Conservation (phyloP, 2,797 vertebrate genomes). For the Sebastes cheni region DNA sequence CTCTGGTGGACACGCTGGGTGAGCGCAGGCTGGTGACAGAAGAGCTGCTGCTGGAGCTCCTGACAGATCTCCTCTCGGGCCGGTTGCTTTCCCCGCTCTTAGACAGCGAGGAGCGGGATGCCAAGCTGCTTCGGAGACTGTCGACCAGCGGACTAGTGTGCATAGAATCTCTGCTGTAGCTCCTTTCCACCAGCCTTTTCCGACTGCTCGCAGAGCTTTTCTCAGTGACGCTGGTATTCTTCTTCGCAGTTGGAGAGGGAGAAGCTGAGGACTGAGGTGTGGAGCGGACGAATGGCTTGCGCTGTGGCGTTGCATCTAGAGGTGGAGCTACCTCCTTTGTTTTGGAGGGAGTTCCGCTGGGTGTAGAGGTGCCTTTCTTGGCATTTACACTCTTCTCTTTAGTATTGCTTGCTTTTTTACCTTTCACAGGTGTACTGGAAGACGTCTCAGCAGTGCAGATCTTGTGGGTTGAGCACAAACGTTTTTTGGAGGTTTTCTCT, state of each 20-base stretch:
- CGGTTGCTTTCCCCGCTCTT: constrained; percentile 73
- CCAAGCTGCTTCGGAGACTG: constrained; percentile 75
- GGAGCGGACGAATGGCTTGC: constrained; percentile 81
- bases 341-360: constrained; percentile 81
- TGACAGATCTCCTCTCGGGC: constrained; percentile 81
- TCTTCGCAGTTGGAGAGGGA: constrained; percentile 81
- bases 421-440: constrained; percentile 84
- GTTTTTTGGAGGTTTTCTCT: constrained; percentile 86
- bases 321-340: constrained; percentile 79
- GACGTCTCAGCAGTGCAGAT: constrained; percentile 76
- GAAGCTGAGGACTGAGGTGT: constrained; percentile 81
- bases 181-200: constrained; percentile 87
- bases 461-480: constrained; percentile 84
- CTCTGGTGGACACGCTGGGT: constrained; percentile 80
- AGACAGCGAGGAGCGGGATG: constrained; percentile 77
- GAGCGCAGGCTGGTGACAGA: constrained; percentile 95
- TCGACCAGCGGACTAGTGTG: constrained; percentile 87
- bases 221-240: constrained; percentile 64
- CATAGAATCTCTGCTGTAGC: constrained; percentile 89
- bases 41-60: constrained; percentile 89
- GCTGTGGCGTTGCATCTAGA: constrained; percentile 67
- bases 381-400: constrained; percentile 84
- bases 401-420: constrained; percentile 82
- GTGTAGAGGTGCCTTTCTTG: constrained; percentile 84
- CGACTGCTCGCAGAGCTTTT: constrained; percentile 75